Evolutionary conservation across 2,797 vertebrate genomes (phyloP).

Genomic region (Holocentrus rufus): DNA sequence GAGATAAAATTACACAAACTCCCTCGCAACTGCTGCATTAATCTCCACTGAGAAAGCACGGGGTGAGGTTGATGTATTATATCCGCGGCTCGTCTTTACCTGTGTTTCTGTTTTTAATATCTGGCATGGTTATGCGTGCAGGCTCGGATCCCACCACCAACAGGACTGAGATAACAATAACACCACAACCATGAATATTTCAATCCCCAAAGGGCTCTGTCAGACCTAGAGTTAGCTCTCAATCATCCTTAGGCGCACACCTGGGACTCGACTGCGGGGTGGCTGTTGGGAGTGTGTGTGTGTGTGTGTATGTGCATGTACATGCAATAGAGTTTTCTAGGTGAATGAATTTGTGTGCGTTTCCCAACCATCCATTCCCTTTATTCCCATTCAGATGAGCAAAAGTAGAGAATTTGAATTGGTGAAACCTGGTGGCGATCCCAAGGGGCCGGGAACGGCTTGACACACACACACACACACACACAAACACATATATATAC

Average conservation of each 20-base stretch:
- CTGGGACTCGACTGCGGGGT: constrained; percentile 44
- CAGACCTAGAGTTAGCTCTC: constrained; percentile 66
- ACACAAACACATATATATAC: constrained; percentile 12
- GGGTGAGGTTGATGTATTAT: constrained; percentile 54
- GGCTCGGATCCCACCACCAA: constrained; percentile 48
- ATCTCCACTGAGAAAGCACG: constrained; percentile 20
- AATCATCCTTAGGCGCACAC: constrained; percentile 68
- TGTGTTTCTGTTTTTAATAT: constrained; percentile 49
- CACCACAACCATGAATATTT: constrained; percentile 68
- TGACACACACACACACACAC: constrained; percentile 16
- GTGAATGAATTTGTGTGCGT: constrained; percentile 36
- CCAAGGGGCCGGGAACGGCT: constrained; percentile 39
- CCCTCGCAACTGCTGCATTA: constrained; percentile 26
- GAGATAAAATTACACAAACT: constrained; percentile 39
- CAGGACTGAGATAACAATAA: constrained; percentile 69
- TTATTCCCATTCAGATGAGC: constrained; percentile 54
- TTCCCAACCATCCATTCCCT: constrained; percentile 42
- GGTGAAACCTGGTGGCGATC: constrained; percentile 53
- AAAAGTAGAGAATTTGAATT: constrained; percentile 52
- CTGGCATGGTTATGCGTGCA: constrained; percentile 31
- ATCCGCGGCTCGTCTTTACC: constrained; percentile 1
- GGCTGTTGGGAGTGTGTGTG: background rate
- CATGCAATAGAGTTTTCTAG: background rate
- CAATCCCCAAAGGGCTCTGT: constrained; percentile 57
- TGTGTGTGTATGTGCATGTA: background rate